Evolutionary conservation across 2,888 invertebrate genomes (phyloP).

Genomic region (Hypercompe scribonia): DNA sequence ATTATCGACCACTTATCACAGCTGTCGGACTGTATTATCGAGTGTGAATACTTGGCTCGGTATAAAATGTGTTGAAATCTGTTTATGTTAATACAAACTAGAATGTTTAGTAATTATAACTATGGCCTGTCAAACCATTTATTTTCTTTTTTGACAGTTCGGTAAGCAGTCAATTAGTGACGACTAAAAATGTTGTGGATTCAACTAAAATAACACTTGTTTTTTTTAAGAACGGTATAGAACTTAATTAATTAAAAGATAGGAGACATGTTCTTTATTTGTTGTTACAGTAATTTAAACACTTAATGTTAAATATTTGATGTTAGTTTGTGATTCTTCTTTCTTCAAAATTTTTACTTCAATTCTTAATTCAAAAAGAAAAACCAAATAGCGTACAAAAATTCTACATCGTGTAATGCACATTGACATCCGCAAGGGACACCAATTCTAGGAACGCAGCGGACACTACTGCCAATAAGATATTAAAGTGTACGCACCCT

Average conservation of each 20-base stretch:
- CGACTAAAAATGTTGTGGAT: not conserved
- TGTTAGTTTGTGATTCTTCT: too few species aligned
- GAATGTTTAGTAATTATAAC: not conserved
- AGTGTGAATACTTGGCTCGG: constrained; percentile 14
- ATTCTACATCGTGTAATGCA: too few species aligned
- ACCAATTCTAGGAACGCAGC: not conserved
- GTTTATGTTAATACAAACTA: constrained; percentile 12
- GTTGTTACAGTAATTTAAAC: not conserved
- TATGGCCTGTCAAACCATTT: not conserved
- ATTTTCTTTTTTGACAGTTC: not conserved
- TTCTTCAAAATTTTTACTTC: too few species aligned
- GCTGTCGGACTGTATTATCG: constrained; percentile 28
- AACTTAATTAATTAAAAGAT: not conserved
- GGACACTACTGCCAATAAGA: not conserved
- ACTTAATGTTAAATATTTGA: too few species aligned
- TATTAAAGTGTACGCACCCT: not conserved
- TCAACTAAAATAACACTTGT: not conserved
- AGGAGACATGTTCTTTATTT: not conserved
- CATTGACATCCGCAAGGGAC: not conserved
- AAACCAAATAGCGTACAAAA: too few species aligned
- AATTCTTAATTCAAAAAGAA: too few species aligned
- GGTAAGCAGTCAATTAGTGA: not conserved
- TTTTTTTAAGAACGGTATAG: not conserved
- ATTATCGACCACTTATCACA: constrained; percentile 48
- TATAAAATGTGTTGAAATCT: constrained; percentile 9